These are phyloP conservation scores for Luperina testacea DNA, from an alignment of 2,888 invertebrate species.

Conservation along the genomic window DNA sequence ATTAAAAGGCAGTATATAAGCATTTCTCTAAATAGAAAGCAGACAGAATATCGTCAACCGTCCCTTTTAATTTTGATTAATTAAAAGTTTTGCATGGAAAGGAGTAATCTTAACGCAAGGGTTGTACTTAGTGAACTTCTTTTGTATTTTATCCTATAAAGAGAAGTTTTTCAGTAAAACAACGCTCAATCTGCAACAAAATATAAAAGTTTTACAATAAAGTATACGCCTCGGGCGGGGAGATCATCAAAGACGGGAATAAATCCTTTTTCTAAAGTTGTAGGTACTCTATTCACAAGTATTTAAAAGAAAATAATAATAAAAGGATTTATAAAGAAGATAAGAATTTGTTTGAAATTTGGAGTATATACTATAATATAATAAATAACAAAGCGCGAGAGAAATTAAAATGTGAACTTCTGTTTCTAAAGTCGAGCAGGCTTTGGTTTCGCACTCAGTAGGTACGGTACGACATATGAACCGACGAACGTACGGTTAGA, in stretches of 20 bases:
- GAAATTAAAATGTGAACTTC: conserved; percentile 44
- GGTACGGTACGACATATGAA: conserved; percentile 47
- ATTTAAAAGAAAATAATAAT: conserved; percentile 73
- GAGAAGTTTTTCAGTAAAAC: conserved; percentile 88
- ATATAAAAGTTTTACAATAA: conserved; percentile 89
- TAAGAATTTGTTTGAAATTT: conserved; percentile 36
- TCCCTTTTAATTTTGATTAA: conserved; percentile 86
- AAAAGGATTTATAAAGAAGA: conserved; percentile 69
- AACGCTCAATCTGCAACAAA: conserved; percentile 87
- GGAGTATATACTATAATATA: conserved; percentile 14
- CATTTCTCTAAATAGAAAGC: conserved; percentile 53
- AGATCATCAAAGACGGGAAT: conserved; percentile 83
- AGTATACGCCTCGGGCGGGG: conserved; percentile 86
- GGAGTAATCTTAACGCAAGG: conserved; percentile 86
- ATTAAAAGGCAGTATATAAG: conserved; percentile 35
- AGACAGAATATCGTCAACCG: conserved; percentile 66
- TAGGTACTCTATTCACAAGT: conserved; percentile 73
- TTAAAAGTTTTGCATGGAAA: conserved; percentile 87
- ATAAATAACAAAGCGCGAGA: conserved; percentile 15
- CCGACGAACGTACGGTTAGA: conserved; percentile 55
- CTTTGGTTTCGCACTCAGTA: conserved; percentile 32
- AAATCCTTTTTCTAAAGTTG: conserved; percentile 81
- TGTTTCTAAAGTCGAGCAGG: conserved; percentile 26
- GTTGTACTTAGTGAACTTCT: conserved; percentile 85
- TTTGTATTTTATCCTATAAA: conserved; percentile 88